A percentile compares a stretch with the other conserved stretches of the same genome.
phyloP scores from a whole-genome alignment of 2,113 vertebrate genomes.

The Xenopus borealis region DNA sequence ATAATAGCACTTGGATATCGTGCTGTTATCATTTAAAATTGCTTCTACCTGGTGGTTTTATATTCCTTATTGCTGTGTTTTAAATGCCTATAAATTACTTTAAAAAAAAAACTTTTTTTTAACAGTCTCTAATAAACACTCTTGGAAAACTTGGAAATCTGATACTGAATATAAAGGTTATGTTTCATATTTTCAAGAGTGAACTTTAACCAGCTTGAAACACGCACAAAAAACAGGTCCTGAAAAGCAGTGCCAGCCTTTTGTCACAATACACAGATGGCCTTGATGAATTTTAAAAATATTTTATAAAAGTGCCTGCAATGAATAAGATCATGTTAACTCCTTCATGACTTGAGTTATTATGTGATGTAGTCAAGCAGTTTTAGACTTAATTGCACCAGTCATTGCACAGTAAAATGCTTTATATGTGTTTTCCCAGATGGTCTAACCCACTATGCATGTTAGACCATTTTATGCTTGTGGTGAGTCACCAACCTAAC shows the following conservation, averaged over 20 bases:
- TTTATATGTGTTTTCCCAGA: too few relatives aligned
- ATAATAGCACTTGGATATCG: constrained; percentile 29
- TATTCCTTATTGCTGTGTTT: constrained; percentile 18
- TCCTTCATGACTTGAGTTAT: too few relatives aligned
- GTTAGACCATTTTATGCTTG: too few relatives aligned
- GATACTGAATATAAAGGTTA: not conserved
- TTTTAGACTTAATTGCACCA: too few relatives aligned
- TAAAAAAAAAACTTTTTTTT: constrained; percentile 39
- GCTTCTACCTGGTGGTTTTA: constrained; percentile 14
- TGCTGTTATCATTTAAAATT: constrained; percentile 32
- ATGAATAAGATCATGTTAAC: constrained; percentile 56
- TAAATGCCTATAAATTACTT: constrained; percentile 25
- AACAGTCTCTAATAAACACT: constrained; percentile 26
- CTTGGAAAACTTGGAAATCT: not conserved
- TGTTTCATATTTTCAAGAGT: not conserved
- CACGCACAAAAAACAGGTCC: not conserved
- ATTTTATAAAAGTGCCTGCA: constrained; percentile 45
- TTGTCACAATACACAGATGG: constrained; percentile 53
- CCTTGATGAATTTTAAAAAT: constrained; percentile 54
- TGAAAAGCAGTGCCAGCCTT: constrained; percentile 9
- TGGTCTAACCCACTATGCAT: too few relatives aligned
- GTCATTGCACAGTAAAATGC: too few relatives aligned
- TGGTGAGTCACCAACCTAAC: too few relatives aligned
- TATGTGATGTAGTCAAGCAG: too few relatives aligned
- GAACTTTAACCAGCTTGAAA: not conserved